Base-by-base conservation (phyloP, 2,888 invertebrate genomes). In the Syritta pipiens region DNA sequence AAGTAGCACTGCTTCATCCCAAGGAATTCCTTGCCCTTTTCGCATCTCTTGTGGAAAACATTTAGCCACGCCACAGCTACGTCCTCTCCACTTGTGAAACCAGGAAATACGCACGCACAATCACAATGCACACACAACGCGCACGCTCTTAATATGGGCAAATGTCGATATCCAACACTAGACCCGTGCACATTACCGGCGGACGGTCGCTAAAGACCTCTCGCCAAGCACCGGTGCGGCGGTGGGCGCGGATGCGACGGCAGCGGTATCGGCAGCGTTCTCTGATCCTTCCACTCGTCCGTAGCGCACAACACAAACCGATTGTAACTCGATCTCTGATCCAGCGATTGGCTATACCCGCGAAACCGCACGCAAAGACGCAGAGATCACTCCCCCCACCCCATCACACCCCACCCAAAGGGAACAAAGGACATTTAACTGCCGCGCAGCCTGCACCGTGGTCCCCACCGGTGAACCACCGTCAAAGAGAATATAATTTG, bases 401-500 rank as follows among this genome's bases (percentile, higher is more conserved):
- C n/a, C n/a, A n/a, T n/a, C n/a, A n/a, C n/a, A n/a, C n/a, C n/a
- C n/a, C n/a, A n/a, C 26, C 40, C 7, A 67, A 74, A 59, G 51
- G 22, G 51, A 62, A 60, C 57, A 67, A 79, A 79, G 67, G 67
- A 79, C 67, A 62, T 57, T 51, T 59, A 57, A 60, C 32, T 42
- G 35, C 14, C 24, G 30, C 42, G 20, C 53, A 22, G 40, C 24
- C 19, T 19, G 26, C 30, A 4, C 35, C 46, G 40, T 32, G 19
- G 14, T 9, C 22, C 14, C 35, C 14, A 28, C 5, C 32, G 3
- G 6, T 32, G 32, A 42, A 40, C 12, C 60, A 28, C 55, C 67
- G 55, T 74, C 74, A 77, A 79, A 74, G 74, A 14, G 63, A 63
- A 63, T 55, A 75, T 75, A 81, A 81, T 75, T 81, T 59, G 75